Evolutionary conservation across 2,888 invertebrate species (phyloP).

Genomic region (Frankliniella intonsa): DNA sequence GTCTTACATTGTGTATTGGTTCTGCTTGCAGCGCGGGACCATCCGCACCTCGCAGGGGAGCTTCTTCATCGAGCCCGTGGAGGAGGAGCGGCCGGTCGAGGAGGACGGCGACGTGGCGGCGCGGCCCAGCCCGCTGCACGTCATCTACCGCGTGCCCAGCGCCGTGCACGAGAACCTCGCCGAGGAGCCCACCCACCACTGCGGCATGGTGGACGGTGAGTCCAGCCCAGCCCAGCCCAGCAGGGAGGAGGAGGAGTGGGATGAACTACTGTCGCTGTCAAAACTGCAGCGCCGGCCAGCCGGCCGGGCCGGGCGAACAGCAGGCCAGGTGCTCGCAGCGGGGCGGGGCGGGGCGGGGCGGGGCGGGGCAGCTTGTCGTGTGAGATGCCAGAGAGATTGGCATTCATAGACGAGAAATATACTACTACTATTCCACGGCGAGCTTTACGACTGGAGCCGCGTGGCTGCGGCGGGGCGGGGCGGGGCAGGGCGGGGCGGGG

Average conservation of each 20-base stretch:
- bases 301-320: too few relatives aligned
- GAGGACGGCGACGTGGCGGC: background rate
- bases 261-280: background rate
- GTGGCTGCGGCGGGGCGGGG: background rate
- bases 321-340: too few relatives aligned
- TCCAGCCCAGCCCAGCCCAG: background rate
- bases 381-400: background rate
- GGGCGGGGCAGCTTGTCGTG: background rate
- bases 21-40: slow-evolving; percentile 59
- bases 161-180: background rate
- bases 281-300: background rate
- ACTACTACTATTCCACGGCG: background rate
- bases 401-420: background rate
- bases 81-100: slow-evolving; percentile 45
- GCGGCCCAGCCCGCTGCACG: background rate
- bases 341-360: background rate
- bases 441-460: background rate
- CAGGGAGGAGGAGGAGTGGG: background rate
- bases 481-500: background rate
- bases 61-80: slow-evolving; percentile 63
- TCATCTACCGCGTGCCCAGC: slow-evolving; percentile 1
- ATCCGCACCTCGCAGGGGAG: slow-evolving; percentile 61
- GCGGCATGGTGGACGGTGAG: slow-evolving; percentile 16
- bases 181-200: slow-evolving; percentile 23
- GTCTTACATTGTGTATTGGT: too few relatives aligned